Evolutionary conservation across 2,888 invertebrate species (phyloP), one percentile per base, ranked within the genome.

Genomic region (Cheilosia soror): DNA sequence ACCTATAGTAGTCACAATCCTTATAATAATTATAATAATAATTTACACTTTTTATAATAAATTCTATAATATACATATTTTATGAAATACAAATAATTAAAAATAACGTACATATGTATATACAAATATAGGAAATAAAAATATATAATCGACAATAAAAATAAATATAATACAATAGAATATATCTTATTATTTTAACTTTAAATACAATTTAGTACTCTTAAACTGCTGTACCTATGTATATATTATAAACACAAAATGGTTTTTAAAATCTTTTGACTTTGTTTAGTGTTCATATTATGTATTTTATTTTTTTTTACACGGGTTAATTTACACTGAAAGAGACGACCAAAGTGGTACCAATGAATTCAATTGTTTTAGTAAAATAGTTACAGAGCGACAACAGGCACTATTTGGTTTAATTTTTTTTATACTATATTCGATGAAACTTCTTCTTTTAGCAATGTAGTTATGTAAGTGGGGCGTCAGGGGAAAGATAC

Each of bases 331-430:
- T 66, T 76, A 31, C 25, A 75, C 47, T 31, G 20, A 63, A 57
- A 60, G 58, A 68, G 25, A 68, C 49, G 25, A 68, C 49, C 68
- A 13, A 60, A 47, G 53, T 13, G 47, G 44, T 47, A 63, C 29
- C 15, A 51, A 29, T 63, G 37, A 33, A 55, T 77, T 77, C 53
- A 25, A 47, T 62, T 47, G 25, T 62, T 68, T 69, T 69, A 65
- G 51, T 72, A 58, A 63, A 72, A 65, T 66, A 79, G 57, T 65
- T 72, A 79, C 33, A 79, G 72, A 79, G 72, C 72, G 79, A 72
- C 72, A 72, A 72, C 27, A 79, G 79, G 79, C 79, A 79, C 79
- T 79, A 72, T 79, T 79, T 79, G 79, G 79, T 72, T 78, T 78
- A 42, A 31, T 72, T 71, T 44, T 37, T 71, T 40, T 51, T n/a